A percentile compares a stretch with the other conserved stretches of the same genome.
Conservation (phyloP, 2,888 invertebrate species). For the Cheilosia variabilis region DNA sequence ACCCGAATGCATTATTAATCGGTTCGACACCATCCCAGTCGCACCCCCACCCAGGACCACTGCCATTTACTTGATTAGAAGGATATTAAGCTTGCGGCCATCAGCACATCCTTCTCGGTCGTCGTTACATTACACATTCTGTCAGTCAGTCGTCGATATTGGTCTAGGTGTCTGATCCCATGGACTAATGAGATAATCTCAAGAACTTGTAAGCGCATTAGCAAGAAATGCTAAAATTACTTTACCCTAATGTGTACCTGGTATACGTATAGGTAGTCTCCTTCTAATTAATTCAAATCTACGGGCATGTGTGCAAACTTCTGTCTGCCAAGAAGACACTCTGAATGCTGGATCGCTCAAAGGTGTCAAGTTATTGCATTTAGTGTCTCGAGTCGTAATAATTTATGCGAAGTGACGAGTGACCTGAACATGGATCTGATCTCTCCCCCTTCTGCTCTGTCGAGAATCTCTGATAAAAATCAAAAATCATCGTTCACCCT, state of each 20-base stretch:
- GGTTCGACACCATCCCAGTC: slow-evolving; percentile 15
- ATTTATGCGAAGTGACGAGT: slow-evolving; percentile 43
- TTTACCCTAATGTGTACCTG: slow-evolving; percentile 68
- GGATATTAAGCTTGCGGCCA: slow-evolving; percentile 70
- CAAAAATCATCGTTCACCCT: slow-evolving; percentile 61
- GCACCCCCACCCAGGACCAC: slow-evolving; percentile 34
- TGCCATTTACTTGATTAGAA: slow-evolving; percentile 74
- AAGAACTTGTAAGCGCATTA: slow-evolving; percentile 82
- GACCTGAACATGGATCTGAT: slow-evolving; percentile 12
- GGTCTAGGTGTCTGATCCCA: slow-evolving; percentile 21
- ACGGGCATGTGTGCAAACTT: neutral
- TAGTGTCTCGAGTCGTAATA: slow-evolving; percentile 48
- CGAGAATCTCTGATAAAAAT: slow-evolving; percentile 56
- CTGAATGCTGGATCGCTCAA: slow-evolving; percentile 32
- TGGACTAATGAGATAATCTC: slow-evolving; percentile 81
- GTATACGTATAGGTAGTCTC: slow-evolving; percentile 26
- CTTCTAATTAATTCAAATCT: slow-evolving; percentile 58
- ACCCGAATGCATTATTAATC: slow-evolving; percentile 73
- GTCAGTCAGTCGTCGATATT: slow-evolving; percentile 8
- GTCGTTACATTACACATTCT: slow-evolving; percentile 76
- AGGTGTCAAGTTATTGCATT: slow-evolving; percentile 68
- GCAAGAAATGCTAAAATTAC: slow-evolving; percentile 76
- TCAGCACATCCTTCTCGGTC: slow-evolving; percentile 61
- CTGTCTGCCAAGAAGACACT: neutral
- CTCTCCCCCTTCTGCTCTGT: neutral